Evolutionary conservation across 2,888 invertebrate species (phyloP).

Genomic region (Leptopterna dolabrata): DNA sequence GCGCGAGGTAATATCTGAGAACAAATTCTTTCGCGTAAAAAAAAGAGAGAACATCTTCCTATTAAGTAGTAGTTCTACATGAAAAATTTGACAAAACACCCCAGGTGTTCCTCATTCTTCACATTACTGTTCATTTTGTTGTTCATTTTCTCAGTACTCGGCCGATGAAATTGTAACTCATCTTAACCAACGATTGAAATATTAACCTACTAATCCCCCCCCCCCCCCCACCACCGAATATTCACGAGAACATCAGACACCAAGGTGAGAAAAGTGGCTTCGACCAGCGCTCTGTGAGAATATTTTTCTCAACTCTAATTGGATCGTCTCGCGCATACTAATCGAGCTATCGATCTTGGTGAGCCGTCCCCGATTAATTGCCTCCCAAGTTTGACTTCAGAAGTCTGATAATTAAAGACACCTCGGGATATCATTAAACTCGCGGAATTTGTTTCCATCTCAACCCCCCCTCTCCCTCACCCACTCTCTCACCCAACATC

Average conservation of each 20-base stretch:
- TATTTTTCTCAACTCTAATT: constrained; percentile 41
- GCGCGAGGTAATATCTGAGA: too few species aligned
- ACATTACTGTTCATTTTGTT: too few species aligned
- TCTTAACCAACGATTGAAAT: too few species aligned
- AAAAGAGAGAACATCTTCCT: too few species aligned
- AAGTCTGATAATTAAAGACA: constrained; percentile 39
- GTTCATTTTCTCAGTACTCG: too few species aligned
- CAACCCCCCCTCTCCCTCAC: neutral
- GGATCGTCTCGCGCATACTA: constrained; percentile 36
- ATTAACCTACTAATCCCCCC: too few species aligned
- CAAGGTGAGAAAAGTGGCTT: neutral
- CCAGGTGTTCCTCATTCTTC: too few species aligned
- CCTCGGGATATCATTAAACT: constrained; percentile 43
- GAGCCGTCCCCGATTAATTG: constrained; percentile 33
- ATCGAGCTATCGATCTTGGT: constrained; percentile 33
- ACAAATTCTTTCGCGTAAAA: too few species aligned
- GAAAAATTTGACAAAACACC: too few species aligned
- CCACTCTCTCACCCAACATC: neutral
- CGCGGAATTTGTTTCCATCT: constrained; percentile 26
- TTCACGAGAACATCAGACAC: neutral
- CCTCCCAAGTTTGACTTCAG: constrained; percentile 38
- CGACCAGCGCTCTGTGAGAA: neutral
- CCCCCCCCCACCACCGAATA: neutral
- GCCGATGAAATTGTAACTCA: too few species aligned
- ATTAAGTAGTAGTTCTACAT: too few species aligned